Conservation (phyloP, 2,113 vertebrate species). For the pig (Sus scrofa) region DNA sequence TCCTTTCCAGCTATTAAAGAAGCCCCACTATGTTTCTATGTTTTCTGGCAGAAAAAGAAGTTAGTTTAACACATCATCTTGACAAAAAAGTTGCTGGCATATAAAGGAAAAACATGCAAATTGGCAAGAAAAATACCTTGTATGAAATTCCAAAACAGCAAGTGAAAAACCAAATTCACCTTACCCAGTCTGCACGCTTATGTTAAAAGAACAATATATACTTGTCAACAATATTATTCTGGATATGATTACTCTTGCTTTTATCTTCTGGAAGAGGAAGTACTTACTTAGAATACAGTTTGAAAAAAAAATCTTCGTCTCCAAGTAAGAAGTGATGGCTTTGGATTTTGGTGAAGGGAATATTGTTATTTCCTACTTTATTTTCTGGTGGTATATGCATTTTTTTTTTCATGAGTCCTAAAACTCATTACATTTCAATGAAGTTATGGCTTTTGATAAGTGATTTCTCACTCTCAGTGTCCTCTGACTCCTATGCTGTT, state of each 20-base stretch:
- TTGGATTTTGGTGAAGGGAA: neutral
- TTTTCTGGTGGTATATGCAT: neutral
- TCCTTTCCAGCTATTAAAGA: slow-evolving; percentile 60
- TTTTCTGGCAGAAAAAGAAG: slow-evolving; percentile 73
- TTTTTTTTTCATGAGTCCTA: neutral
- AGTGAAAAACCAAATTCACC: slow-evolving; percentile 70
- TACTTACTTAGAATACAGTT: neutral
- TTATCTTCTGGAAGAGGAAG: slow-evolving; percentile 14
- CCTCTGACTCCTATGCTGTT: neutral
- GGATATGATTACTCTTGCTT: neutral
- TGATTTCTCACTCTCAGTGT: neutral
- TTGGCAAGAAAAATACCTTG: slow-evolving; percentile 76
- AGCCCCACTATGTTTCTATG: slow-evolving; percentile 69
- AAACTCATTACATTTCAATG: neutral
- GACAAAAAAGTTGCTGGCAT: slow-evolving; percentile 68
- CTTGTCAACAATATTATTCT: slow-evolving; percentile 48
- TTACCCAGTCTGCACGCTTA: slow-evolving; percentile 48
- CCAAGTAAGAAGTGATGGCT: neutral
- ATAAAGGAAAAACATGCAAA: slow-evolving; percentile 70
- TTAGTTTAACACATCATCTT: slow-evolving; percentile 73
- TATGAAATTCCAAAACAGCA: slow-evolving; percentile 71
- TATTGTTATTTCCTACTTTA: neutral
- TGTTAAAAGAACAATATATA: slow-evolving; percentile 18
- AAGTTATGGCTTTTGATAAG: neutral
- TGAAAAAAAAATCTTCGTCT: neutral